phyloP scores from a whole-genome alignment of 2,888 invertebrate species.

The Lordiphosa andalusiaca region DNA sequence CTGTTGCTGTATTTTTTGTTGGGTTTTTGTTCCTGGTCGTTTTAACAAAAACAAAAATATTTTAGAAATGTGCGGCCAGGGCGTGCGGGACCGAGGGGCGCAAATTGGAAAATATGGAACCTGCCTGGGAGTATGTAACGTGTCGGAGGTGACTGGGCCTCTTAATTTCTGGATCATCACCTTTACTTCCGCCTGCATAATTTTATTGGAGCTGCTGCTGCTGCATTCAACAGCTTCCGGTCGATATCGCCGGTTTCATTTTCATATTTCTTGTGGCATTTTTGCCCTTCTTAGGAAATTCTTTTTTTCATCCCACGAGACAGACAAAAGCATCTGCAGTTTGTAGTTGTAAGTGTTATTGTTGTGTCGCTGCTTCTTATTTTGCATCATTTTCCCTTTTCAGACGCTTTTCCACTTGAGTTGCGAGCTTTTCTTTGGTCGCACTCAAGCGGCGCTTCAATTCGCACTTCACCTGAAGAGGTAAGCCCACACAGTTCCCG shows the following conservation, averaged over 20 bases:
- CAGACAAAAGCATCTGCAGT: slow-evolving; percentile 40
- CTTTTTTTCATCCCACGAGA: slow-evolving; percentile 15
- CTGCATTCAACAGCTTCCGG: background rate
- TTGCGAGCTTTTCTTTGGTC: slow-evolving; percentile 59
- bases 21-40: slow-evolving; percentile 7
- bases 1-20: slow-evolving; percentile 24
- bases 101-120: too few relatives aligned
- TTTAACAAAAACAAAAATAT: slow-evolving; percentile 53
- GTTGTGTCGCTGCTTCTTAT: slow-evolving; percentile 34
- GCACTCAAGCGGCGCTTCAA: slow-evolving; percentile 69
- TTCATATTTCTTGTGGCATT: slow-evolving; percentile 5
- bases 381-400: slow-evolving; percentile 28
- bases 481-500: slow-evolving; percentile 11
- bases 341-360: slow-evolving; percentile 18
- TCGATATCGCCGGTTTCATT: slow-evolving; percentile 7
- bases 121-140: too few relatives aligned
- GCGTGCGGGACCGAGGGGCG: slow-evolving; percentile 14
- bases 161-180: too few relatives aligned
- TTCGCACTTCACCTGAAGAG: slow-evolving; percentile 71
- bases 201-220: too few relatives aligned
- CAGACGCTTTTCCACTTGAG: slow-evolving; percentile 61
- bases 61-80: slow-evolving; percentile 55
- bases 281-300: slow-evolving; percentile 6
- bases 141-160: too few relatives aligned
- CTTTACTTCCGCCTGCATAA: too few relatives aligned